Conservation (phyloP, 2,888 invertebrate species). For the Meloe dianella region DNA sequence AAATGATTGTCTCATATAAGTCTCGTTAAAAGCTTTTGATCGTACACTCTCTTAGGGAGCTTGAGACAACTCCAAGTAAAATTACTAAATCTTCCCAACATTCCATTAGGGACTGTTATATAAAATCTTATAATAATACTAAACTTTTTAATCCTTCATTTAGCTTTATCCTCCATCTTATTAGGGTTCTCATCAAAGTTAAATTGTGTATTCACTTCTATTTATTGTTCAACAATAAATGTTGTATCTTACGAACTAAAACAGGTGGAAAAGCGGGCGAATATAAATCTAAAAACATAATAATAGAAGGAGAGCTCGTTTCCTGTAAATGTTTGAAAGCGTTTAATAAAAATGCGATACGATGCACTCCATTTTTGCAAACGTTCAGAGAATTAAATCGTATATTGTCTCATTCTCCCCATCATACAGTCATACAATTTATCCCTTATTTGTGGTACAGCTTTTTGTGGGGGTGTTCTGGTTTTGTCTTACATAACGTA, state of each 20-base stretch:
- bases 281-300: not conserved
- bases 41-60: not conserved
- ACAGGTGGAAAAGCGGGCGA: not conserved
- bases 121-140: not conserved
- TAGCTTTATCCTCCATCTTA: not conserved
- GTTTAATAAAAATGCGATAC: constrained; percentile 30
- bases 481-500: constrained; percentile 24
- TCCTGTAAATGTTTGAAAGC: not conserved
- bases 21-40: not conserved
- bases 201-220: not conserved
- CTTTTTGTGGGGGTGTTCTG: constrained; percentile 17
- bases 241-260: not conserved
- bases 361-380: constrained; percentile 26
- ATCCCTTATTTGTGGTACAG: constrained; percentile 14
- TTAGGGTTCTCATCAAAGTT: constrained; percentile 4
- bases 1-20: not conserved
- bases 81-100: constrained; percentile 2
- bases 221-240: not conserved
- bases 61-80: not conserved
- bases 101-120: not conserved
- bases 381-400: constrained; percentile 28
- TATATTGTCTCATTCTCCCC: constrained; percentile 15
- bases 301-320: not conserved
- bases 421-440: constrained; percentile 14
- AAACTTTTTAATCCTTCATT: constrained; percentile 2